Evolutionary conservation across 2,888 invertebrate genomes (phyloP), one percentile per base, ranked within the genome.

Genomic region (Zelleria hepariella): DNA sequence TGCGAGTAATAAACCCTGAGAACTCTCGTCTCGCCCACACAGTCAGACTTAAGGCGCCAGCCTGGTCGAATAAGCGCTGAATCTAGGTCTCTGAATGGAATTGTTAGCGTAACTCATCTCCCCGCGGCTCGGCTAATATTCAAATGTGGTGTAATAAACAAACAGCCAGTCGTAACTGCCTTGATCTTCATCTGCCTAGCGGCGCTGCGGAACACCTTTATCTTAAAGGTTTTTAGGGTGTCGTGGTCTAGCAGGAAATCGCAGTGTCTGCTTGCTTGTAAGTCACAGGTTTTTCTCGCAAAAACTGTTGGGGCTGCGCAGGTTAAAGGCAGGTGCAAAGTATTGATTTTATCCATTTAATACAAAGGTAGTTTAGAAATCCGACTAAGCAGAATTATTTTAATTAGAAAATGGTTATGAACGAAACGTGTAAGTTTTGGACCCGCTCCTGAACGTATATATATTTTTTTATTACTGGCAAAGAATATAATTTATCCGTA

Each of bases 11-110:
- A 86, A 81, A 80, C 77, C 74, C 72, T 69, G 76, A 71, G 70
- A 74, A 74, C 74, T 74, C 74, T 74, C 71, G 75, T 76, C 72
- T 74, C 84, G 77, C 85, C 84, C 77, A 84, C 84, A 77, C 77
- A 68, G 65, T n/a, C 82, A 82, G 83, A 85, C 83, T 78, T 74
- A 66, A 78, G 86, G 82, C 83, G 84, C 25, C 54, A 18, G 54
- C 24, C 24, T 15, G 53, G 26, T 26, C 24, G 26, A 53, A 53
- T 53, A 20, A 53, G 53, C 53, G 53, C 84, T n/a, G 18, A 15
- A 53, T 26, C 54, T 25, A 54, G 54, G 25, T 25, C 53, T 54
- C 54, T n/a, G 23, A 23, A 20, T 21, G 21, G 51, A 51, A 23
- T 15, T 15, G 32, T 15, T 42, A 10, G 32, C 51, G 20, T 23